Evolutionary conservation across 1,140 invertebrate genomes (phyloP), one percentile per base, ranked within the genome.

Genomic region (Drosophila obscura): DNA sequence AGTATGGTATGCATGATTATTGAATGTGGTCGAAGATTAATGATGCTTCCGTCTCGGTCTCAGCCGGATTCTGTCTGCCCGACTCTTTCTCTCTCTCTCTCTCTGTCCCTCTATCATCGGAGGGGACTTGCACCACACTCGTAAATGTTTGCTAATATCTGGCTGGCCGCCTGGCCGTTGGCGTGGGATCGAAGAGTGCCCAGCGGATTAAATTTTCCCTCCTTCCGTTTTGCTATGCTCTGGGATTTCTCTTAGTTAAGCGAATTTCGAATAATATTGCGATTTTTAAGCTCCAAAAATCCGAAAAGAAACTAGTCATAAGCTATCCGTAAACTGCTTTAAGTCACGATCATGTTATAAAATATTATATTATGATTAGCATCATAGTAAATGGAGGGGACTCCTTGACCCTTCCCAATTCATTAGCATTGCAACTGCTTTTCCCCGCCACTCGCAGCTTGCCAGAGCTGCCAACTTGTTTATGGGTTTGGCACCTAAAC

Each of bases 21-120:
- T 85, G 83, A 85, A 85, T 85, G 82, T 66, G 82, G 82, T 85
- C 79, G 83, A 85, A 87, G 83, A 85, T 87, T 82, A 85, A 85
- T 85, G 82, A 81, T 78, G 71, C 78, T 51, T 44, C 76, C 63
- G 77, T 46, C 69, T 62, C 24, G 44, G 50, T 55, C 53, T 80
- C 50, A 43, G 11, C 45, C 26, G 53, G 45, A 22, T 56, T 60
- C 41, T 13, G 4, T 31, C 8, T 31, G 31, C 31, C 8, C 31
- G 8, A 31, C 31, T 9, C 22, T 24, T 6, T 26, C 26, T 26
- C 45, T 59, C 4, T 39, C 31, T 9, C 22, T 24, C 13, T 26
- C 26, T 26, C 45, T 59, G 7, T 39, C 31, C 31, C 31, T 11
- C 44, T 45, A 19, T 61, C 57, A 49, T 48, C 57, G 56, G 60